Evolutionary conservation across 2,113 vertebrate species (phyloP).

Genomic region (Pycnonotus jocosus): DNA sequence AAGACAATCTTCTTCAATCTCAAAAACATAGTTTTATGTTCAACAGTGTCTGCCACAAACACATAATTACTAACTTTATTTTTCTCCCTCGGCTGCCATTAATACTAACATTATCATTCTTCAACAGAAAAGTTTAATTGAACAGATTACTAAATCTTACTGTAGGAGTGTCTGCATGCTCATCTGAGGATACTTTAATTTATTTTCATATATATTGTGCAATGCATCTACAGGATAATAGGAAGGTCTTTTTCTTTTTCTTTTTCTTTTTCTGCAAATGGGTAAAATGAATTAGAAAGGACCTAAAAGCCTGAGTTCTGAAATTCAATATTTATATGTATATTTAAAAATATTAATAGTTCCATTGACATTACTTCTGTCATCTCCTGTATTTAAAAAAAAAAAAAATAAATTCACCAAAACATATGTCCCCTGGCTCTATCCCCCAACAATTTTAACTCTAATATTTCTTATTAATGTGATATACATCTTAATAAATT

Average conservation of each 20-base stretch:
- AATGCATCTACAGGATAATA: not conserved
- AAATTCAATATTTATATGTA: not conserved
- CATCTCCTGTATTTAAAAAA: not conserved
- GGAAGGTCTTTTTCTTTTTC: not conserved
- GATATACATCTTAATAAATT: rapidly evolving
- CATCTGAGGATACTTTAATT: not conserved
- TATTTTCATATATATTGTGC: not conserved
- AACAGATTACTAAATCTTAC: not conserved
- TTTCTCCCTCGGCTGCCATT: not conserved
- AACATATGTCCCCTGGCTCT: rapidly evolving
- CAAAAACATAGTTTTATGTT: not conserved
- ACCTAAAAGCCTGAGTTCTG: not conserved
- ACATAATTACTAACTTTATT: not conserved
- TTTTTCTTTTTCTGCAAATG: not conserved
- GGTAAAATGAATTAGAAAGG: not conserved
- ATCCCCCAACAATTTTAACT: not conserved
- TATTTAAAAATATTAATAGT: not conserved
- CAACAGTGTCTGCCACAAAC: not conserved
- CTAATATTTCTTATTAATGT: not conserved
- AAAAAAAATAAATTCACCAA: not conserved
- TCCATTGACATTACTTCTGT: not conserved
- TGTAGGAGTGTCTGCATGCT: not conserved
- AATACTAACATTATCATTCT: not conserved
- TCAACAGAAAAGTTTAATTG: not conserved
- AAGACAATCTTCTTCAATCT: not conserved